Conservation (phyloP, 2,888 invertebrate species). For the Heliconius aoede region DNA sequence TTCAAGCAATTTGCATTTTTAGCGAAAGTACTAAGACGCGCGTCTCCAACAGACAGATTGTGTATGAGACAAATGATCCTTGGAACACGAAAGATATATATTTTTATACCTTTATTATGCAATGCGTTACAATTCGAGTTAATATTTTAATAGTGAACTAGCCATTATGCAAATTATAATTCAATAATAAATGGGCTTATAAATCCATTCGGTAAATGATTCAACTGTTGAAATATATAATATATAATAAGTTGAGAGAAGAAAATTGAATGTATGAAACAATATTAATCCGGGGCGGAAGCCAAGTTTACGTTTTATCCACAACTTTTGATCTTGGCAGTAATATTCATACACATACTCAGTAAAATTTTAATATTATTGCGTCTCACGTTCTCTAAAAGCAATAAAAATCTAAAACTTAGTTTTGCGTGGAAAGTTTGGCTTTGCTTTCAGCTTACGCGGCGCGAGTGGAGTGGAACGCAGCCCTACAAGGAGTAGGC, state of each 20-base stretch:
- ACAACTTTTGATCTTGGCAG: constrained; percentile 39
- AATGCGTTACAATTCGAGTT: background rate
- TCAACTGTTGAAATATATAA: background rate
- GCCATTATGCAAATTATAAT: constrained; percentile 1
- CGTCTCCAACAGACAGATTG: constrained; percentile 77
- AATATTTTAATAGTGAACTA: background rate
- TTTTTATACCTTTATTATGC: background rate
- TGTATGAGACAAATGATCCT: constrained; percentile 74
- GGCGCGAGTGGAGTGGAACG: constrained; percentile 69
- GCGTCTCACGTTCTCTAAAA: constrained; percentile 79
- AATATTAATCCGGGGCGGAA: constrained; percentile 27
- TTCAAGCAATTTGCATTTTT: constrained; percentile 80
- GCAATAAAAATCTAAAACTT: constrained; percentile 81
- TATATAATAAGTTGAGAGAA: background rate
- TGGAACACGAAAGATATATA: constrained; percentile 45
- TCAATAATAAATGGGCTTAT: background rate
- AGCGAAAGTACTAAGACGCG: constrained; percentile 77
- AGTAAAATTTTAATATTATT: constrained; percentile 76
- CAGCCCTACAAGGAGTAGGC: constrained; percentile 81
- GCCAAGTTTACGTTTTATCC: constrained; percentile 23
- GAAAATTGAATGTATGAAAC: constrained; percentile 11
- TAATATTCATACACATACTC: constrained; percentile 52
- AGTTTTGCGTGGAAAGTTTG: constrained; percentile 76
- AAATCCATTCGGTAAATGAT: constrained; percentile 1
- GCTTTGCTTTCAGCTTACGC: constrained; percentile 73